Base-by-base conservation (phyloP, 2,888 invertebrate genomes). In the Arge pagana region DNA sequence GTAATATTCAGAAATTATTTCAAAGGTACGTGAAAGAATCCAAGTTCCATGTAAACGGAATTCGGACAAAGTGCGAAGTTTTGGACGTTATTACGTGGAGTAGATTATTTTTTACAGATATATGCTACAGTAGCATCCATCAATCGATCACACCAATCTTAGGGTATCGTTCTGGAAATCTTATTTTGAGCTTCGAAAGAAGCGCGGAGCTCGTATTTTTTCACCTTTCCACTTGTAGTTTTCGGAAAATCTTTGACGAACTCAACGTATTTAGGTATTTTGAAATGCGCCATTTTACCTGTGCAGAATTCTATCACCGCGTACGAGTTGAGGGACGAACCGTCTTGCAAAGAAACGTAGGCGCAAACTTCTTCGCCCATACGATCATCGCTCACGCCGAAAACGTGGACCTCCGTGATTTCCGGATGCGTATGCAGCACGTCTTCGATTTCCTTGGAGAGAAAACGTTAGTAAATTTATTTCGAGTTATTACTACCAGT, bases 211-310 rank as follows among this genome's bases (percentile, higher is more conserved):
- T 77, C 80, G 61, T 77, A 86, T 72, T 93, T 93, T 70, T 90
- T 88, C 54, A 93, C 83, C 77, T 95, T 95, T 4, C 93, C 93
- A 0, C 92, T 90, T 0, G 82, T 80, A 0, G 94, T 95, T 68
- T 87, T 86, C 0, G 94, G 93, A 73, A 88, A 93, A 1, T 83
- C 82, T 0, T 86, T 81, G 0, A 86, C 79, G 60, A 88, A 81
- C 59, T 82, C 79, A 4, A 93, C 68, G 58, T 88, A 82, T 39
- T 83, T 83, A 0, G 95, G 95, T 35, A 94, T 85, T 77, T 95
- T 95, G 76, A 85, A 94, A 62, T 84, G 82, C 0, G 93, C 84
- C 40, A 95, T 81, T 79, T 84, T 83, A 15, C 86, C 87, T 54
- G 81, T 81, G 65, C 87, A 87, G 70, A 82, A 87, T 0, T 79